Evolutionary conservation across 1,140 invertebrate species (phyloP).

Genomic region (Neodiprion virginianus): DNA sequence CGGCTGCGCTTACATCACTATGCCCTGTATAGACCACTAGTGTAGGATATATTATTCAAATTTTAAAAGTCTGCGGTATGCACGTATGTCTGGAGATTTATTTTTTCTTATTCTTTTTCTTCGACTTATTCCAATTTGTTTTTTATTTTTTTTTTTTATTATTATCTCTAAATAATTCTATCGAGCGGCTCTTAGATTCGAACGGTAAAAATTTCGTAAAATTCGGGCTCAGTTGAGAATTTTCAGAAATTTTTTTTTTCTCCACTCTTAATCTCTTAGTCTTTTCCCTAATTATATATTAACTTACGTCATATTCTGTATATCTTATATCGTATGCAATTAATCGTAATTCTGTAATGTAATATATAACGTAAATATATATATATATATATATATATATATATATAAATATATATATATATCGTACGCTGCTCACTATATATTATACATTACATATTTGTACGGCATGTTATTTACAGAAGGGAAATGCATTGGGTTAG

Average conservation of each 20-base stretch:
- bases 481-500: conserved; percentile 53
- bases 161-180: conserved; percentile 26
- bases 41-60: conserved; percentile 33
- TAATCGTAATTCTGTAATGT: conserved; percentile 28
- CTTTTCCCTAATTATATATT: conserved; percentile 20
- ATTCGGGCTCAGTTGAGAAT: conserved; percentile 43
- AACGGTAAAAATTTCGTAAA: conserved; percentile 30
- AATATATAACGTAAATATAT: neutral
- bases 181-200: neutral
- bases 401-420: conserved; percentile 26
- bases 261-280: conserved; percentile 22
- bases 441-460: neutral
- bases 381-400: conserved; percentile 3
- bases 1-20: conserved; percentile 48
- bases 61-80: conserved; percentile 49
- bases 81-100: conserved; percentile 40
- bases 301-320: neutral
- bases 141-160: conserved; percentile 20
- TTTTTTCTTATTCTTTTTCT: conserved; percentile 21
- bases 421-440: conserved; percentile 8
- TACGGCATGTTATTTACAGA: conserved; percentile 25
- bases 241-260: conserved; percentile 30
- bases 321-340: neutral
- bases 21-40: conserved; percentile 62
- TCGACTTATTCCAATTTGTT: conserved; percentile 12